These are phyloP conservation scores for Taurulus bubalis DNA, from an alignment of 2,113 vertebrate species.

Conservation along the genomic window DNA sequence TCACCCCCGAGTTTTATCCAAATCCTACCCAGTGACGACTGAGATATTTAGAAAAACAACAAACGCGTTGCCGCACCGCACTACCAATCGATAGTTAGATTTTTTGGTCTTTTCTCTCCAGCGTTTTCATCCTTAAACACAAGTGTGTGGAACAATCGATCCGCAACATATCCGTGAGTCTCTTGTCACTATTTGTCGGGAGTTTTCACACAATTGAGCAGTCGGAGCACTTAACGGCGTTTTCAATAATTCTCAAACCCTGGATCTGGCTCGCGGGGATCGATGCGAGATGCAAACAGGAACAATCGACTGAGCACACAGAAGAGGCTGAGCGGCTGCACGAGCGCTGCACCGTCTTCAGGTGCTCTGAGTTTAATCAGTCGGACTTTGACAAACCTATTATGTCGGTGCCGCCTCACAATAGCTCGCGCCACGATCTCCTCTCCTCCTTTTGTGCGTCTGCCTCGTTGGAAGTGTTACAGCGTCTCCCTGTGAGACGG, in stretches of 20 bases:
- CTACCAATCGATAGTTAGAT: background rate
- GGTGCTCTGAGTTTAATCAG: conserved; percentile 58
- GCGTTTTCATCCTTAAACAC: conserved; percentile 10
- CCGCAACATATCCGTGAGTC: conserved; percentile 5
- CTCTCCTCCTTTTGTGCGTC: conserved; percentile 32
- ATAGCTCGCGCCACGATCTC: conserved; percentile 22
- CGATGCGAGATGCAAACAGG: conserved; percentile 63
- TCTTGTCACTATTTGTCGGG: conserved; percentile 15
- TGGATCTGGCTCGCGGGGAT: conserved; percentile 38
- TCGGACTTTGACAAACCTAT: conserved; percentile 67
- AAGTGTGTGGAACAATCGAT: conserved; percentile 17
- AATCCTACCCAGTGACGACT: background rate
- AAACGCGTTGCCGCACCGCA: background rate
- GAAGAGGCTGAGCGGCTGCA: conserved; percentile 50
- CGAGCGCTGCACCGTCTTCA: conserved; percentile 49
- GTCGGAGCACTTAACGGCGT: conserved; percentile 11
- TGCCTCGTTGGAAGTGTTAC: conserved; percentile 21
- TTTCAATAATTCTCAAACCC: conserved; percentile 45
- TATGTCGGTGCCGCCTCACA: conserved; percentile 39
- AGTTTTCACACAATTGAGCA: conserved; percentile 27
- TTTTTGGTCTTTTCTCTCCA: background rate
- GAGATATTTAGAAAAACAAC: background rate
- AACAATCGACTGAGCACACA: conserved; percentile 54
- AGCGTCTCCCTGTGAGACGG: conserved; percentile 28
- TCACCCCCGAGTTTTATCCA: background rate